phyloP scores from a whole-genome alignment of 2,888 invertebrate species.

The Catonia carolina region DNA sequence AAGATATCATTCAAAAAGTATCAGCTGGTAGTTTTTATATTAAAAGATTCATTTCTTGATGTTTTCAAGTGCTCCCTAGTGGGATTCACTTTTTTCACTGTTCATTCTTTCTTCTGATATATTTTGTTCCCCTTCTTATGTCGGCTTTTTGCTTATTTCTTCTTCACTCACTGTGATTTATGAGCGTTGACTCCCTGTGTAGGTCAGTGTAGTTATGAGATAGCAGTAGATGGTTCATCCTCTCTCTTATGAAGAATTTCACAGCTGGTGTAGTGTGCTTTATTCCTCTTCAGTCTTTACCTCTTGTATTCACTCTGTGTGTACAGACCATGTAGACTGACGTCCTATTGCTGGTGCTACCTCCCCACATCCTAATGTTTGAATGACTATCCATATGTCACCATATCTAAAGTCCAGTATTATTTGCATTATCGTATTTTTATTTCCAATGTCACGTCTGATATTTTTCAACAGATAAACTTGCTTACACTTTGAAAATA shows the following conservation, averaged over 20 bases:
- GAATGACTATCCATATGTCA: too few relatives aligned
- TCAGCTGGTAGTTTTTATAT: constrained; percentile 10
- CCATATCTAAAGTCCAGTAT: too few relatives aligned
- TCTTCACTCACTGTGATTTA: constrained; percentile 1
- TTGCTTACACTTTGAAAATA: too few relatives aligned
- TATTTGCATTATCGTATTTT: too few relatives aligned
- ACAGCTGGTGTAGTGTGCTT: background rate
- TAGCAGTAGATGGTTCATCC: background rate
- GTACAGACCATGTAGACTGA: too few relatives aligned
- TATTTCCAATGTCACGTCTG: too few relatives aligned
- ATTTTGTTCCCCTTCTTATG: constrained; percentile 1
- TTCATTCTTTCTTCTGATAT: background rate
- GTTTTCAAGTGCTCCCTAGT: background rate
- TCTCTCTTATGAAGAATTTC: background rate
- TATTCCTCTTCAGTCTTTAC: constrained; percentile 1
- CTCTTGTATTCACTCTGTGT: too few relatives aligned
- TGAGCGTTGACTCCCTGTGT: constrained; percentile 6
- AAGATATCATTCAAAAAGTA: too few relatives aligned
- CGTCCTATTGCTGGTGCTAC: too few relatives aligned
- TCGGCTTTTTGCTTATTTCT: constrained; percentile 10
- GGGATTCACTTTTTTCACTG: background rate
- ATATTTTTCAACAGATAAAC: too few relatives aligned
- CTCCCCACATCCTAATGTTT: too few relatives aligned
- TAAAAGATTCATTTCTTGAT: constrained; percentile 4
- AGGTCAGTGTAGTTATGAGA: constrained; percentile 14